phyloP scores from a whole-genome alignment of 2,888 invertebrate species.

The Pristionchus arcanus region DNA sequence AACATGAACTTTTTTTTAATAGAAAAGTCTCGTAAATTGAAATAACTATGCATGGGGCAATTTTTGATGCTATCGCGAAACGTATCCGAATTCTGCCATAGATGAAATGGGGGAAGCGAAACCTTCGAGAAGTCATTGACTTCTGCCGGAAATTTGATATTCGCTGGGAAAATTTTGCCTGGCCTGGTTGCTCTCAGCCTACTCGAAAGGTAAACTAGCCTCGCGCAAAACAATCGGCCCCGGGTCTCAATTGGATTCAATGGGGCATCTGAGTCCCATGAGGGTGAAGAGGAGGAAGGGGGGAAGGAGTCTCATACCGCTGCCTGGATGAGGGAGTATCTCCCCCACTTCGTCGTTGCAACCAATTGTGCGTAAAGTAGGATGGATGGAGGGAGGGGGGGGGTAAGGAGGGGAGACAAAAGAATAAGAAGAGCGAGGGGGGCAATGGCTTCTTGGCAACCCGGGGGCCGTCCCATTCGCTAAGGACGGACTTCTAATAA shows the following conservation, averaged over 20 bases:
- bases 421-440: slow-evolving; percentile 39
- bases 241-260: slow-evolving; percentile 36
- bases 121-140: slow-evolving; percentile 20
- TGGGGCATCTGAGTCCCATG: background rate
- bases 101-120: background rate
- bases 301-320: slow-evolving; percentile 3
- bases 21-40: background rate
- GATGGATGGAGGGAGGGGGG: slow-evolving; percentile 10
- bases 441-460: slow-evolving; percentile 39
- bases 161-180: slow-evolving; percentile 15
- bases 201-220: background rate
- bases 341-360: slow-evolving; percentile 42
- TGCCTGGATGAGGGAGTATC: slow-evolving; percentile 2
- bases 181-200: background rate
- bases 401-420: slow-evolving; percentile 20
- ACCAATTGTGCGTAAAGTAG: slow-evolving; percentile 49
- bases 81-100: background rate
- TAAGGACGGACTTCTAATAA: slow-evolving; percentile 6
- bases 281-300: background rate
- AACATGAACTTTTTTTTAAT: background rate
- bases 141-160: slow-evolving; percentile 8
- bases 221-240: slow-evolving; percentile 23
- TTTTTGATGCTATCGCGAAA: background rate
- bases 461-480: background rate
- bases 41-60: background rate